Evolutionary conservation across 2,113 vertebrate species (phyloP).

Genomic region (Oxyura jamaicensis): DNA sequence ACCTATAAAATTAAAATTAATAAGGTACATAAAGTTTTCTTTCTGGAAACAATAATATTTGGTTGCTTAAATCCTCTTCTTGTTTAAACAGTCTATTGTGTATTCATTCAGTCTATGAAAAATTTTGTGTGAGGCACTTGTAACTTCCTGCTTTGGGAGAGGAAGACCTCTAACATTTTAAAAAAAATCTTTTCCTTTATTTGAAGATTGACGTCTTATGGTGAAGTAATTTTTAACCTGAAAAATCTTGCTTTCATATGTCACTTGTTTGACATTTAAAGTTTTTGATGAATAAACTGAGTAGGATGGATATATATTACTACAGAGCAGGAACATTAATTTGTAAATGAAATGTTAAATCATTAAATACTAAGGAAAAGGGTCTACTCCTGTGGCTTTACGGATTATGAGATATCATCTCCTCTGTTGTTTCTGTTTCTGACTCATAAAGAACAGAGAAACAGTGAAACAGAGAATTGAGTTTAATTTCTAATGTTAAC

Average conservation of each 20-base stretch:
- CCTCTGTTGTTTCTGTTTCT: not conserved
- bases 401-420: not conserved
- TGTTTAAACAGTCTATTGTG: not conserved
- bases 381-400: not conserved
- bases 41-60: conserved; percentile 40
- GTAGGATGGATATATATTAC: not conserved
- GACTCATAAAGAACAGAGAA: not conserved
- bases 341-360: not conserved
- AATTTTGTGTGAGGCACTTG: not conserved
- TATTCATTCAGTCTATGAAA: conserved; percentile 26
- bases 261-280: not conserved
- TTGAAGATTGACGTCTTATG: not conserved
- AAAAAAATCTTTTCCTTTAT: not conserved
- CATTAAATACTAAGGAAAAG: not conserved
- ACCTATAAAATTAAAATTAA: conserved; percentile 59
- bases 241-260: rapidly evolving
- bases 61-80: conserved; percentile 19
- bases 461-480: not conserved
- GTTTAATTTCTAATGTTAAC: not conserved
- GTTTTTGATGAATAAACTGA: not conserved
- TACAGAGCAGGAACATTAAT: not conserved
- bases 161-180: not conserved
- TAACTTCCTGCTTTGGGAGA: not conserved
- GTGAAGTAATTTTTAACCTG: not conserved
- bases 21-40: conserved; percentile 42